These are phyloP conservation scores for Xyrichtys novacula DNA, from an alignment of 2,797 vertebrate genomes.

Conservation along the genomic window DNA sequence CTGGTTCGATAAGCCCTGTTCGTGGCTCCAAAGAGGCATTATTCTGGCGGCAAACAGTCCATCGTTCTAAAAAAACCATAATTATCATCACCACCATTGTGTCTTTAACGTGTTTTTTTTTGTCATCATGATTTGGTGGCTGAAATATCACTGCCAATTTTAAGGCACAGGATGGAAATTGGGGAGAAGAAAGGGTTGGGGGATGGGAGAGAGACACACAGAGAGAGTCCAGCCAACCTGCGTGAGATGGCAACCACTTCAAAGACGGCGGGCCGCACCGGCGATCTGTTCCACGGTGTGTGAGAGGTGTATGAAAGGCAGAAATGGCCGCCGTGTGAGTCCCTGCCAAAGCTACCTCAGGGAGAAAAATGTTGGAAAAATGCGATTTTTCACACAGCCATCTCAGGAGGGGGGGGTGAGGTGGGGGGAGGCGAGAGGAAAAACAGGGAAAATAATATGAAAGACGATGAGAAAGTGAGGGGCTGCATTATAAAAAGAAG, in stretches of 20 bases:
- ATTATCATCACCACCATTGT: slow-evolving; percentile 76
- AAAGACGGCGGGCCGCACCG: slow-evolving; percentile 78
- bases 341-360: slow-evolving; percentile 86
- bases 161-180: slow-evolving; percentile 75
- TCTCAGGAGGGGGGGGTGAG: slow-evolving; percentile 57
- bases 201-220: slow-evolving; percentile 32
- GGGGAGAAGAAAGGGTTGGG: slow-evolving; percentile 33
- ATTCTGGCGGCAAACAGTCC: slow-evolving; percentile 59
- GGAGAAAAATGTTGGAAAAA: slow-evolving; percentile 87
- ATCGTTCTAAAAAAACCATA: slow-evolving; percentile 58
- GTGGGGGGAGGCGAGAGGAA: slow-evolving; percentile 25
- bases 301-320: slow-evolving; percentile 86
- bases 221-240: slow-evolving; percentile 81
- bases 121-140: slow-evolving; percentile 66
- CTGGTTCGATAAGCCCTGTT: slow-evolving; percentile 42
- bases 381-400: slow-evolving; percentile 81
- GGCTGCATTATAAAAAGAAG: slow-evolving; percentile 61
- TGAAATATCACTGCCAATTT: slow-evolving; percentile 65
- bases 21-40: slow-evolving; percentile 47
- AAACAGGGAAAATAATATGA: slow-evolving; percentile 60
- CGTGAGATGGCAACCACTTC: slow-evolving; percentile 86
- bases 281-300: slow-evolving; percentile 82
- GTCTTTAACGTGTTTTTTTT: slow-evolving; percentile 51
- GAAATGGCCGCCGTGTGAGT: slow-evolving; percentile 83
- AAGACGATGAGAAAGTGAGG: slow-evolving; percentile 63